A percentile compares a stretch with the other conserved stretches of the same genome.
phyloP scores from a whole-genome alignment of 2,113 vertebrate species.

The Galbula dea region DNA sequence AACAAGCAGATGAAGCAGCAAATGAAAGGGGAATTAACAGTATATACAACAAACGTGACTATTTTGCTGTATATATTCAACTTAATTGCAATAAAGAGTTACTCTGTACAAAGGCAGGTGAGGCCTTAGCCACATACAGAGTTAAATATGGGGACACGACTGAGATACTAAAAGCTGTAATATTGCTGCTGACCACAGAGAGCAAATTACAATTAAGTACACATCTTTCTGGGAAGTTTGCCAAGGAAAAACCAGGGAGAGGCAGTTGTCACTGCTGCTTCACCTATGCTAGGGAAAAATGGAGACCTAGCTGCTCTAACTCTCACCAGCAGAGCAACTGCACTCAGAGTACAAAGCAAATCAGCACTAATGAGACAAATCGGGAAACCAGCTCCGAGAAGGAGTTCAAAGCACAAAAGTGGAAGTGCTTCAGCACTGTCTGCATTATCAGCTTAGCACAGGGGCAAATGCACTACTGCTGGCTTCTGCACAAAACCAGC shows the following conservation, averaged over 20 bases:
- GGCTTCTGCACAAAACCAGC: not conserved
- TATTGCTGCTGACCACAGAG: conserved; percentile 6
- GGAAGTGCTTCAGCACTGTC: not conserved
- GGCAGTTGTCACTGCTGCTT: not conserved
- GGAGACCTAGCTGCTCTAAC: not conserved
- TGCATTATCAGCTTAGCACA: not conserved
- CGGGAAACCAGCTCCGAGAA: not conserved
- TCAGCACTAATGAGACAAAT: not conserved
- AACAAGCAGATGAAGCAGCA: not conserved
- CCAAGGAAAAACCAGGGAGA: not conserved
- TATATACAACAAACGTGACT: not conserved
- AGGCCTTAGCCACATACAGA: not conserved
- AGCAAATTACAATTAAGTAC: conserved; percentile 7
- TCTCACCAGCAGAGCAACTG: not conserved
- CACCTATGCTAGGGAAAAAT: not conserved
- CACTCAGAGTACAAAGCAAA: not conserved
- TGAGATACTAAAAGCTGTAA: not conserved
- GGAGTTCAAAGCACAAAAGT: not conserved
- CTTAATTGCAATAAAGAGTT: not conserved
- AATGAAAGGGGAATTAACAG: not conserved
- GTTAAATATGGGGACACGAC: not conserved
- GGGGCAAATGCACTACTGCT: not conserved
- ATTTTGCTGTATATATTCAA: not conserved
- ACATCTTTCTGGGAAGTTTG: conserved; percentile 23
- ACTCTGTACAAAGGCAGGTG: not conserved